A percentile compares a stretch with the other conserved stretches of the same genome.
Conservation (phyloP, 2,113 vertebrate genomes). For the Urocitellus parryii region DNA sequence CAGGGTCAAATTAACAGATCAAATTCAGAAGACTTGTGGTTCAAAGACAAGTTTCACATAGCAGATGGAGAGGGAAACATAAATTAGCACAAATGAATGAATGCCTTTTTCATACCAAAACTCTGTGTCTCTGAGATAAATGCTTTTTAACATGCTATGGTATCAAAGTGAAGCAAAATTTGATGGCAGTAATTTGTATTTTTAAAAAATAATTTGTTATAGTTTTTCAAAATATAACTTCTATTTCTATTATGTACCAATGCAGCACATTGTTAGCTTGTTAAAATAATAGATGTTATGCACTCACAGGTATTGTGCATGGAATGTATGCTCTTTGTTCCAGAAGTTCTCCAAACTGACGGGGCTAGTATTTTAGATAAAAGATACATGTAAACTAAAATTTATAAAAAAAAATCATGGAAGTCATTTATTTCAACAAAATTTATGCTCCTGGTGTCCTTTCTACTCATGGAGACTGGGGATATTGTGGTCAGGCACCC, state of each 20-base stretch:
- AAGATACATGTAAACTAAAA: neutral
- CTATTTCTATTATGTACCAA: neutral
- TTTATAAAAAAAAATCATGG: neutral
- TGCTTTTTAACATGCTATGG: neutral
- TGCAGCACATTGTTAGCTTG: neutral
- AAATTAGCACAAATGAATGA: neutral
- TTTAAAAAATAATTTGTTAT: neutral
- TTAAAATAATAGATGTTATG: neutral
- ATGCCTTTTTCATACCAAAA: neutral
- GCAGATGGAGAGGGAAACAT: neutral
- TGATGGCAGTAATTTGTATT: neutral
- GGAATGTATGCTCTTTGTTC: neutral
- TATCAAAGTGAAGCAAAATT: neutral
- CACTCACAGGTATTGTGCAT: neutral
- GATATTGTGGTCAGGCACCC: rapidly evolving
- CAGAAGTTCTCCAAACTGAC: neutral
- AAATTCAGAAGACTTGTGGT: neutral
- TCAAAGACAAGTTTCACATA: neutral
- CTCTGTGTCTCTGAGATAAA: neutral
- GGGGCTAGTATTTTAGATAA: neutral
- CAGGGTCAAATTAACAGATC: neutral
- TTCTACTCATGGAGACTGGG: neutral
- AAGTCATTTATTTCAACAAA: neutral
- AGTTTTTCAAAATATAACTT: neutral
- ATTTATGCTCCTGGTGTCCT: neutral